Percentiles rank a stretch among this genome's conserved stretches.
Conservation (phyloP, 2,888 invertebrate genomes). For the Chrysina gloriosa region DNA sequence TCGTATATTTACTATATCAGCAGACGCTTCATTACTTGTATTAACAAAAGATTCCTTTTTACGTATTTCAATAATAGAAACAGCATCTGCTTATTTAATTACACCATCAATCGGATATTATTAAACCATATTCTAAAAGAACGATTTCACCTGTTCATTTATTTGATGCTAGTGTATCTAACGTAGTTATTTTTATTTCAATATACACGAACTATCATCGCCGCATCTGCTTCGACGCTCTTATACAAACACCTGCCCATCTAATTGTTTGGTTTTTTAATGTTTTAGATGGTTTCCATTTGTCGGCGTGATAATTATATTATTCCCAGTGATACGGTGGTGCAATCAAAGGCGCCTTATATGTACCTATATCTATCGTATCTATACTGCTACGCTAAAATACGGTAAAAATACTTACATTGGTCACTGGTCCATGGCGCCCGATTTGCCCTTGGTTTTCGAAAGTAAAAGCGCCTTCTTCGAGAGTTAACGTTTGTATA, state of each 20-base stretch:
- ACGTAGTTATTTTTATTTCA: background rate
- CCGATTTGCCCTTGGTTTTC: slow-evolving; percentile 70
- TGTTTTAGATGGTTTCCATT: background rate
- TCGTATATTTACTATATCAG: no score
- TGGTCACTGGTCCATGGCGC: slow-evolving; percentile 73
- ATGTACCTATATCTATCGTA: background rate
- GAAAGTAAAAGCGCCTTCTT: slow-evolving; percentile 73
- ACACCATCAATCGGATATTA: background rate
- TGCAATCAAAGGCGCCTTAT: no score
- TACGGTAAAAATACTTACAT: slow-evolving; percentile 57
- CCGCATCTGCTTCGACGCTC: slow-evolving; percentile 8
- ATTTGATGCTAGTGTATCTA: background rate
- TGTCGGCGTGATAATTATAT: no score
- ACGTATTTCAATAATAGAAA: background rate
- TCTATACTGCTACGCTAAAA: background rate
- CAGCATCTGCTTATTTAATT: background rate
- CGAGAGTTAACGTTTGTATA: slow-evolving; percentile 69
- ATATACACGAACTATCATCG: slow-evolving; percentile 10
- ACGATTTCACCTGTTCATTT: background rate
- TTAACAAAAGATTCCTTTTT: background rate
- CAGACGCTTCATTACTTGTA: no score
- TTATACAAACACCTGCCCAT: background rate
- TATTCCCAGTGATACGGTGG: no score
- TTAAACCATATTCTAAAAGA: background rate
- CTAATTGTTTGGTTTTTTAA: background rate